These are phyloP conservation scores for Labeo calbasu DNA, from an alignment of 2,797 vertebrate genomes.

Conservation along the genomic window DNA sequence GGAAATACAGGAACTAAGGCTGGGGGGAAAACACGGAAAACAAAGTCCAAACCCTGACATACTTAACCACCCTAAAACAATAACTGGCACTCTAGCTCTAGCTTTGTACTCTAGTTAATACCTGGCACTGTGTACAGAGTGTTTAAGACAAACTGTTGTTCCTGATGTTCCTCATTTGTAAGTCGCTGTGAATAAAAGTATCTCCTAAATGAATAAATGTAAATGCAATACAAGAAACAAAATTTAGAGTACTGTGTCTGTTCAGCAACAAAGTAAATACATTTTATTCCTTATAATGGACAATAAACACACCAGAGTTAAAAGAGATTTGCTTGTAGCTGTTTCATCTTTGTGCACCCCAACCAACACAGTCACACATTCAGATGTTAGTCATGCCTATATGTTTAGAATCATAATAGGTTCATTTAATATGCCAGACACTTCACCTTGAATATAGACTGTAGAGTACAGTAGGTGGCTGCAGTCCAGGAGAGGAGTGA, in stretches of 20 bases:
- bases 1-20: no score
- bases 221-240: not conserved
- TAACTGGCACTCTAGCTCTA: not conserved
- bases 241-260: not conserved
- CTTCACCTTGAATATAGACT: not conserved
- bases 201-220: not conserved
- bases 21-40: no score
- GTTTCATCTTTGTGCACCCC: not conserved
- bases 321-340: not conserved
- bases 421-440: not conserved
- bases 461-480: not conserved
- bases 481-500: not conserved
- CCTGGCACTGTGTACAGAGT: not conserved
- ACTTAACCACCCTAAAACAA: not conserved
- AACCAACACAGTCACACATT: not conserved
- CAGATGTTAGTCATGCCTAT: not conserved
- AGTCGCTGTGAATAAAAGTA: not conserved
- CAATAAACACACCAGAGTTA: not conserved
- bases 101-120: not conserved
- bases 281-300: not conserved
- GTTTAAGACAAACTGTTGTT: not conserved
- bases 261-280: not conserved
- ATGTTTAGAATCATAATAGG: not conserved
- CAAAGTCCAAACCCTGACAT: no score
- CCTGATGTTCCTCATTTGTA: no score